Evolutionary conservation across 30 jellyfish, hydroid and myxozoan species (phyloP), one percentile per base, ranked within the genome.

Genomic region (Mastigias papua): DNA sequence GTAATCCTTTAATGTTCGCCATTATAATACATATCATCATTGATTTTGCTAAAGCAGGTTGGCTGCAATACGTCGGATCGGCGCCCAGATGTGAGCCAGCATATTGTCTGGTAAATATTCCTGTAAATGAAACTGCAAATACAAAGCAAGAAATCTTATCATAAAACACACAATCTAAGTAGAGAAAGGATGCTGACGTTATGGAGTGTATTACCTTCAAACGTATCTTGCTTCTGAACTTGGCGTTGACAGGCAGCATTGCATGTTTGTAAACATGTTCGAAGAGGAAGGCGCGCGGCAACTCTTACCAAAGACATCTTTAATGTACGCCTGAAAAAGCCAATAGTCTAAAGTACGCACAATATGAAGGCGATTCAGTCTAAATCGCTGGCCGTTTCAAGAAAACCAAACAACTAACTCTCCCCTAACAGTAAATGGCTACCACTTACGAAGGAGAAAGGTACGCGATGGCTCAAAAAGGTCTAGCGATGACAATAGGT

Each of bases 281-380:
- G 86, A 19, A 87, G 73, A 19, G 90, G 86, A 46, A 87, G 90
- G n/a, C 95, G 90, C n/a, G 95, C 90, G 50, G 90, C 58, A 48
- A 65, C 86, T 76, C 86, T 66, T 22, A 76, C 79, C 64, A 87
- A 54, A 20, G 95, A 87, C 95, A 87, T 87, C 57, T 35, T 48
- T 34, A 63, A 63, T 6, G 9, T n/a, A n/a, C n/a, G 32, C 10
- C 21, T 61, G 22, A 26, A n/a, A 61, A 61, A 19, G 7, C 25
- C 22, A 61, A 61, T 6, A 6, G 10, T 6, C 9, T 8, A 61
- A 4, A 6, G 22, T 5, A 10, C 25, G 73, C 29, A 61, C 8
- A 46, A 46, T 46, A 46, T 16, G 60, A 6, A 6, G 60, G 8
- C 8, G 16, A 6, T 46, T 46, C 13, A 46, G 60, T 6, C 8